Evolutionary conservation across 2,888 invertebrate species (phyloP).

Genomic region (Drosophila mettleri): DNA sequence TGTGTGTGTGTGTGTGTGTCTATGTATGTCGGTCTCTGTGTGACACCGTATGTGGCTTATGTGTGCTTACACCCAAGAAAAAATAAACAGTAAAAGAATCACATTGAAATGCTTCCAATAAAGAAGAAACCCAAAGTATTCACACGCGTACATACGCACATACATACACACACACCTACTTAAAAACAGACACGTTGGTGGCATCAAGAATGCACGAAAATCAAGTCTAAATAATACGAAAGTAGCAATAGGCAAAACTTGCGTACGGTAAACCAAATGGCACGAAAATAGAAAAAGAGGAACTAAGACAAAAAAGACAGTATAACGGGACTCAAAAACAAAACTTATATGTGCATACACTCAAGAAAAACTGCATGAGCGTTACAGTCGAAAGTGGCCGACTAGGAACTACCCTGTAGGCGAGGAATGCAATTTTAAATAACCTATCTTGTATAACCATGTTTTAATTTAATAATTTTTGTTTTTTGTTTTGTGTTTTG

Average conservation of each 20-base stretch:
- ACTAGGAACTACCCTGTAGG: neutral
- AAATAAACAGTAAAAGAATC: slow-evolving; percentile 32
- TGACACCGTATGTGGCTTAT: slow-evolving; percentile 13
- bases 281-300: slow-evolving; percentile 22
- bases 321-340: slow-evolving; percentile 5
- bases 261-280: slow-evolving; percentile 31
- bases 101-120: slow-evolving; percentile 54
- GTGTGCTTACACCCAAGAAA: slow-evolving; percentile 28
- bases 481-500: too few relatives aligned
- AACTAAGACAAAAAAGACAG: neutral
- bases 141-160: slow-evolving; percentile 20
- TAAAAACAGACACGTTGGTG: slow-evolving; percentile 34
- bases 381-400: neutral
- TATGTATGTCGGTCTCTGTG: slow-evolving; percentile 22
- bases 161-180: slow-evolving; percentile 11
- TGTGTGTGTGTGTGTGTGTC: slow-evolving; percentile 28
- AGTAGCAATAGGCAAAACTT: slow-evolving; percentile 41
- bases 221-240: slow-evolving; percentile 16
- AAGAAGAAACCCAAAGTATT: slow-evolving; percentile 44
- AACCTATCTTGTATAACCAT: neutral
- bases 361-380: neutral
- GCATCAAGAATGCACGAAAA: slow-evolving; percentile 51
- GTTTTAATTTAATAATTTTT: too few relatives aligned
- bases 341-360: slow-evolving; percentile 13
- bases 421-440: neutral